Conservation (phyloP, 2,113 vertebrate species). For the Harpagus bidentatus region DNA sequence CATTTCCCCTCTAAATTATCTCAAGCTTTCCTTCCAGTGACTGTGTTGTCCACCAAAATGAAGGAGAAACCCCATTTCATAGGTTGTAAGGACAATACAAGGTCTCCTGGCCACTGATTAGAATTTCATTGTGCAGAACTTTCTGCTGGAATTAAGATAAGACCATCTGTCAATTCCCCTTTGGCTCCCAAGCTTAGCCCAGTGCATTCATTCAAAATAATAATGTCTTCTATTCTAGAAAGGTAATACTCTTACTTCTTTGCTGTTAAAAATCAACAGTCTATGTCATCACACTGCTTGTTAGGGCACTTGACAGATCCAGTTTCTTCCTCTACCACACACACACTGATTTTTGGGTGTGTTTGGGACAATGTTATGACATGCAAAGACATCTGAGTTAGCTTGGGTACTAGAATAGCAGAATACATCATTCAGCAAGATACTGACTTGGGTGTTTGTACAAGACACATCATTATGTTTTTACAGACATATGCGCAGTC, state of each 20-base stretch:
- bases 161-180: background rate
- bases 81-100: background rate
- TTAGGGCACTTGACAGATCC: background rate
- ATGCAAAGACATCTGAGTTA: background rate
- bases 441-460: background rate
- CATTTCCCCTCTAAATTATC: background rate
- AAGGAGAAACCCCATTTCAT: background rate
- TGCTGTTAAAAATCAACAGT: background rate
- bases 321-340: background rate
- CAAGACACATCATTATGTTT: background rate
- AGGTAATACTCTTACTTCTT: background rate
- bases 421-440: background rate
- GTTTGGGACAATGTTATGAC: background rate
- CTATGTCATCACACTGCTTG: background rate
- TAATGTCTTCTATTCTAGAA: background rate
- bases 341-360: background rate
- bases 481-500: background rate
- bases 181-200: background rate
- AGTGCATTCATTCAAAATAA: background rate
- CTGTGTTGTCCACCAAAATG: background rate
- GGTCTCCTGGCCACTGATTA: background rate
- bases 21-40: background rate
- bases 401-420: background rate
- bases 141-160: background rate
- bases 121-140: conserved; percentile 8